Evolutionary conservation across 2,797 vertebrate species (phyloP).

Genomic region (Astyanax mexicanus): DNA sequence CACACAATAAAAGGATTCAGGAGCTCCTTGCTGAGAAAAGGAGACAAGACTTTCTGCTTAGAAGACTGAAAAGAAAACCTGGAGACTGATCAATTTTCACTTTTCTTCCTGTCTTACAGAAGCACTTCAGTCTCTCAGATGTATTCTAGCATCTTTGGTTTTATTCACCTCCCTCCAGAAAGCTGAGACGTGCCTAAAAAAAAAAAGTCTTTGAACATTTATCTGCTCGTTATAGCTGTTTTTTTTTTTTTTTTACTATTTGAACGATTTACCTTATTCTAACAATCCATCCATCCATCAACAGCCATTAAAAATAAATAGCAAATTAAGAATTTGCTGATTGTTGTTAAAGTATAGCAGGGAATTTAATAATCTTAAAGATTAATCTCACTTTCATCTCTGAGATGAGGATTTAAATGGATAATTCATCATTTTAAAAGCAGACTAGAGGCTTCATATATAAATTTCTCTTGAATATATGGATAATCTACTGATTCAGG

Average conservation of each 20-base stretch:
- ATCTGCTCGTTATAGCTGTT: conserved; percentile 21
- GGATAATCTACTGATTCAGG: conserved; percentile 2
- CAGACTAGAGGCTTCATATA: too few species aligned
- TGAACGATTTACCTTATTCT: too few species aligned
- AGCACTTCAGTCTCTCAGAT: conserved; percentile 18
- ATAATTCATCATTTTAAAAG: not conserved
- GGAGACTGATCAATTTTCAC: conserved; percentile 41
- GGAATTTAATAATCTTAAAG: not conserved
- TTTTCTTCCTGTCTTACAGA: conserved; percentile 16
- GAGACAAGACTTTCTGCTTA: conserved; percentile 69
- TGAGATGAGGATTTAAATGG: not conserved
- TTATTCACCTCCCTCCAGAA: not conserved
- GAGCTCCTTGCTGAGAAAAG: conserved; percentile 90
- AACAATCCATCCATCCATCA: not conserved
- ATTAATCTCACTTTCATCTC: not conserved
- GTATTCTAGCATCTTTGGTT: conserved; percentile 27
- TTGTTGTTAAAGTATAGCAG: not conserved
- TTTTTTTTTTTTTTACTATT: conserved; percentile 12
- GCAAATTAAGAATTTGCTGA: not conserved
- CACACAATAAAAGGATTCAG: conserved; percentile 93
- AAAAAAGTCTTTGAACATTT: conserved; percentile 17
- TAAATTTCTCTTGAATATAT: too few species aligned
- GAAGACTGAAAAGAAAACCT: conserved; percentile 54
- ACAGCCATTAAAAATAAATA: not conserved
- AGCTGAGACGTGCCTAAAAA: not conserved